These are phyloP conservation scores for Chanos chanos DNA, from an alignment of 2,797 vertebrate genomes.

Conservation along the genomic window DNA sequence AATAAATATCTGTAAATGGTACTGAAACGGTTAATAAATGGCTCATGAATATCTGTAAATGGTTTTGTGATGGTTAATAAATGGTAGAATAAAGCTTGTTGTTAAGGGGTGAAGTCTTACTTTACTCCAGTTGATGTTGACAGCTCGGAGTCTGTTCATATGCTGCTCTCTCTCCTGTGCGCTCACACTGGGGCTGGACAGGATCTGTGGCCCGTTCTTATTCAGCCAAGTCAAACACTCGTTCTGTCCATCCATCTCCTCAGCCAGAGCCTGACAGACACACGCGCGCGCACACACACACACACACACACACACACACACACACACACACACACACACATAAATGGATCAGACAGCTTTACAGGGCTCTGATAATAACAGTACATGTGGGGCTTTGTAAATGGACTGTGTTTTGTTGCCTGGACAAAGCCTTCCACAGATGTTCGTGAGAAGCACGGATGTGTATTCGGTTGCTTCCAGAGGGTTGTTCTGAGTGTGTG, in stretches of 20 bases:
- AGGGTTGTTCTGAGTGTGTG: constrained; percentile 3
- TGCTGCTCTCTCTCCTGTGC: constrained; percentile 77
- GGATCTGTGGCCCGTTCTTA: constrained; percentile 76
- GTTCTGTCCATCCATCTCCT: constrained; percentile 79
- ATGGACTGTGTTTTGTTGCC: no score
- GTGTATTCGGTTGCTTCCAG: no score
- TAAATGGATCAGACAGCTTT: no score
- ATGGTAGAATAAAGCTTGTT: no score
- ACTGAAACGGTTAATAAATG: no score
- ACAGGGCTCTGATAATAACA: no score
- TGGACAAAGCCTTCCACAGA: no score
- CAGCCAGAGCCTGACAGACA: constrained; percentile 69
- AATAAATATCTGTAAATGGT: no score
- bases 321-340: not conserved
- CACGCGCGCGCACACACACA: constrained; percentile 20
- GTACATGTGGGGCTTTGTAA: no score
- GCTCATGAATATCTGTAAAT: no score
- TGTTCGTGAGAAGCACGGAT: no score
- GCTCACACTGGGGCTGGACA: constrained; percentile 74
- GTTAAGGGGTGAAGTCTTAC: constrained; percentile 55
- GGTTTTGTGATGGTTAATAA: no score
- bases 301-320: not conserved
- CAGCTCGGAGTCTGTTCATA: constrained; percentile 71
- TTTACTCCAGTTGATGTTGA: constrained; percentile 87
- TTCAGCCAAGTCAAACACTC: constrained; percentile 86